Conservation (phyloP, 2,797 vertebrate species). For the Coluber constrictor region DNA sequence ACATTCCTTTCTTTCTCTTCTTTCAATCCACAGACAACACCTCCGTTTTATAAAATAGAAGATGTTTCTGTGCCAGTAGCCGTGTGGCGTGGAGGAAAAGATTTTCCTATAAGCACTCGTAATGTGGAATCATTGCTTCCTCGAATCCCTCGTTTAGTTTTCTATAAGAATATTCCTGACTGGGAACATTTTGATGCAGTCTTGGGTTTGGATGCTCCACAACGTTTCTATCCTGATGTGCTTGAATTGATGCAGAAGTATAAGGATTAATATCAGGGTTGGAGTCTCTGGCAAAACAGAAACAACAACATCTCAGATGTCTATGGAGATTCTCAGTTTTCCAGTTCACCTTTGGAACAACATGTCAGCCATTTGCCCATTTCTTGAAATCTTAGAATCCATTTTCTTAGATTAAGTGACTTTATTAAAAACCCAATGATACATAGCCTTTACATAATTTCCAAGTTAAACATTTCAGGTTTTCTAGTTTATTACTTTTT, state of each 20-base stretch:
- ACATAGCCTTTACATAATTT: not conserved
- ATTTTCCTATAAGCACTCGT: conserved; percentile 75
- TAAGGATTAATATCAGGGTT: not conserved
- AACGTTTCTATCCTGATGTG: conserved; percentile 77
- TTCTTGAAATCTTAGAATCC: not conserved
- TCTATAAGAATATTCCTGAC: conserved; percentile 76
- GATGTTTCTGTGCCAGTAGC: not conserved
- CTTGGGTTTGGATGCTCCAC: conserved; percentile 84
- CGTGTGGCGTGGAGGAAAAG: conserved; percentile 59
- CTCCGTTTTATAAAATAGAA: conserved; percentile 70
- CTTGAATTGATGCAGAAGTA: conserved; percentile 73
- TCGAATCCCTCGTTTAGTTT: conserved; percentile 76
- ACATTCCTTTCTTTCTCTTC: not conserved
- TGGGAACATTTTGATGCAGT: conserved; percentile 90
- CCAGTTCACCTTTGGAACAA: no score
- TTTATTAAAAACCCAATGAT: not conserved
- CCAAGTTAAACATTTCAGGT: not conserved
- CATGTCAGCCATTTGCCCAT: not conserved
- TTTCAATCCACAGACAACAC: conserved; percentile 69
- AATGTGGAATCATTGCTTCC: conserved; percentile 77
- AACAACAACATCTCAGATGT: no score
- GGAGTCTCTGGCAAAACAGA: not conserved
- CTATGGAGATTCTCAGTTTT: no score
- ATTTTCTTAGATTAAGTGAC: not conserved
- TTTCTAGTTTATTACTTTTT: not conserved